Evolutionary conservation across 2,888 invertebrate species (phyloP).

Genomic region (Odontothrips loti): DNA sequence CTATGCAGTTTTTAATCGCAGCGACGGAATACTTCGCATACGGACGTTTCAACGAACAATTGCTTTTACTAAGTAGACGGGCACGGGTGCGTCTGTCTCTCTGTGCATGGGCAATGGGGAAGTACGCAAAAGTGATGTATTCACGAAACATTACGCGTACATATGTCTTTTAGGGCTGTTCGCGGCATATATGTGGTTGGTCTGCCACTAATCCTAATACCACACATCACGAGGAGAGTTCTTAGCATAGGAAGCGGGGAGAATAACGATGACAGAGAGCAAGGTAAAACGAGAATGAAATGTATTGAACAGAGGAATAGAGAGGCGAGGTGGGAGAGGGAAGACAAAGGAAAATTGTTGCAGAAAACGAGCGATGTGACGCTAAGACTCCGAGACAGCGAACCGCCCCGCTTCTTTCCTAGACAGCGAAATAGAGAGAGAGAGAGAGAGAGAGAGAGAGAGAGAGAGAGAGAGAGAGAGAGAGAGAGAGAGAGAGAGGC

Average conservation of each 20-base stretch:
- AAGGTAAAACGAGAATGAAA: not conserved
- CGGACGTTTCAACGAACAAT: no score
- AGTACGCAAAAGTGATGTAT: no score
- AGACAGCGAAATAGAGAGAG: not conserved
- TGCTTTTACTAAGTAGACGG: not conserved
- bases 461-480: slow-evolving; percentile 18
- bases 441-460: slow-evolving; percentile 2
- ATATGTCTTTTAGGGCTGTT: no score
- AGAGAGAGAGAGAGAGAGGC: slow-evolving; percentile 10
- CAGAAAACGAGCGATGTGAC: not conserved
- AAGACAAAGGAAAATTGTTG: not conserved
- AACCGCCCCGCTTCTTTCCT: not conserved
- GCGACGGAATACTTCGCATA: no score
- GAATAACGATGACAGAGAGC: not conserved
- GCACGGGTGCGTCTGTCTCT: not conserved
- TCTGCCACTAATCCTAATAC: no score
- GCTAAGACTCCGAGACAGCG: not conserved
- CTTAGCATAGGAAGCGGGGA: not conserved
- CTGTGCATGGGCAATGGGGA: no score
- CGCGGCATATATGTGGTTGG: no score
- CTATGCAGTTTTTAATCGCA: not conserved
- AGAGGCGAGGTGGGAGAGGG: not conserved
- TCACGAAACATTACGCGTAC: no score
- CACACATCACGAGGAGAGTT: no score
- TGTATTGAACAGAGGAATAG: no score